phyloP scores from a whole-genome alignment of 2,113 vertebrate genomes.

The Psilopsiagon aurifrons region DNA sequence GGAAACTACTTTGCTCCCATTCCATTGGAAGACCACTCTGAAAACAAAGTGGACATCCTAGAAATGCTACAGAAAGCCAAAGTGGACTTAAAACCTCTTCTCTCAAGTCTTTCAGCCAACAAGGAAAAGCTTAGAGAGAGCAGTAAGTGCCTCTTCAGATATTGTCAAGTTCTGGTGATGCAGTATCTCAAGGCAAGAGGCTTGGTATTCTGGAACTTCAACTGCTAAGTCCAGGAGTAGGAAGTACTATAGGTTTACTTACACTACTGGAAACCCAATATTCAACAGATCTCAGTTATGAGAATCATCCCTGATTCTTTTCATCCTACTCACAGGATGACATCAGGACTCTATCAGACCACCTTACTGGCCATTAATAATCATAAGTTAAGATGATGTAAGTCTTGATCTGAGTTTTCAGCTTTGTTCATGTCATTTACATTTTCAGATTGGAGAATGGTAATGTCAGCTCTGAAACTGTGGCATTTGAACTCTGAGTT shows the following conservation, averaged over 20 bases:
- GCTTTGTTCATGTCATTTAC: neutral
- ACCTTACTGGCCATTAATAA: neutral
- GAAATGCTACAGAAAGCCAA: conserved; percentile 97
- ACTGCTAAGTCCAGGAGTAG: neutral
- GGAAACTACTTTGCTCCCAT: conserved; percentile 95
- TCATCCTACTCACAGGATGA: conserved; percentile 51
- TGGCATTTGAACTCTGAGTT: neutral
- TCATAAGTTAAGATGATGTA: neutral
- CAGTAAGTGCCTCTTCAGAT: conserved; percentile 85
- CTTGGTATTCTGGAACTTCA: conserved; percentile 16
- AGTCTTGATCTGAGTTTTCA: neutral
- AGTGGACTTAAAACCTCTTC: conserved; percentile 95
- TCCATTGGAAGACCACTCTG: conserved; percentile 86
- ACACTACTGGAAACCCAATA: neutral
- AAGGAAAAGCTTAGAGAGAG: conserved; percentile 94
- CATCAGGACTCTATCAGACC: neutral
- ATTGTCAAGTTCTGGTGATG: conserved; percentile 47
- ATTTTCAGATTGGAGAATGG: neutral
- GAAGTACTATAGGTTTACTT: neutral
- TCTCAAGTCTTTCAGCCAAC: conserved; percentile 94
- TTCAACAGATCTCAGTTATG: neutral
- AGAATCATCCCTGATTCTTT: conserved; percentile 6
- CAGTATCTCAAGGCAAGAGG: conserved; percentile 48
- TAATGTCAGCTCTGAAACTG: neutral
- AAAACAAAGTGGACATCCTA: conserved; percentile 97